Percentiles rank a stretch among this genome's conserved stretches.
These are phyloP conservation scores for Percina caprodes DNA, from an alignment of 2,113 vertebrate genomes.

Conservation along the genomic window DNA sequence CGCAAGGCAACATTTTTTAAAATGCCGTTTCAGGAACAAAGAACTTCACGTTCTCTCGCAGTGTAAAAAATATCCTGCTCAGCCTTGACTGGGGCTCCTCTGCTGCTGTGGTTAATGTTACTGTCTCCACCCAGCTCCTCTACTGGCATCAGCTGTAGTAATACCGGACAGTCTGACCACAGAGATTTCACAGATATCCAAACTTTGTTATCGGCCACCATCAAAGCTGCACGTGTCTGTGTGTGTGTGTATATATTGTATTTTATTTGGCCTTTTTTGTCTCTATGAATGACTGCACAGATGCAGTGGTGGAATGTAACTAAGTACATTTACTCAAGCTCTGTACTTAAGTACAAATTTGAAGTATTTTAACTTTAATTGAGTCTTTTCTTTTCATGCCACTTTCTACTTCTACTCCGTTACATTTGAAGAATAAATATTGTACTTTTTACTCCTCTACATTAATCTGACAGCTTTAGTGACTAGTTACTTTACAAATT, in stretches of 20 bases:
- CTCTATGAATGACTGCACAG: not conserved
- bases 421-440: too few relatives aligned
- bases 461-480: too few relatives aligned
- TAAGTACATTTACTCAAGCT: too few relatives aligned
- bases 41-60: not conserved
- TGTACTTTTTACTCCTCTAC: too few relatives aligned
- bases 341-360: too few relatives aligned
- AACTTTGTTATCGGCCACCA: conserved; percentile 32
- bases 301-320: not conserved
- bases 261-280: not conserved
- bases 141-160: conserved; percentile 21
- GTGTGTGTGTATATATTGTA: conserved; percentile 2
- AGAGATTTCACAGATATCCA: conserved; percentile 70
- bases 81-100: conserved; percentile 56
- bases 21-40: not conserved
- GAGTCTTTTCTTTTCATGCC: too few relatives aligned
- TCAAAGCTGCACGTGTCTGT: conserved; percentile 1
- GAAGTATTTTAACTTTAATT: too few relatives aligned
- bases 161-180: conserved; percentile 55
- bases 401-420: too few relatives aligned
- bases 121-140: conserved; percentile 51
- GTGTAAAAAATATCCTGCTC: conserved; percentile 15
- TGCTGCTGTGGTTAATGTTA: conserved; percentile 61
- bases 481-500: too few relatives aligned
- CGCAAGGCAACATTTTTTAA: not conserved